Evolutionary conservation across 2,888 invertebrate species (phyloP).

Genomic region (Dryobotodes eremita): DNA sequence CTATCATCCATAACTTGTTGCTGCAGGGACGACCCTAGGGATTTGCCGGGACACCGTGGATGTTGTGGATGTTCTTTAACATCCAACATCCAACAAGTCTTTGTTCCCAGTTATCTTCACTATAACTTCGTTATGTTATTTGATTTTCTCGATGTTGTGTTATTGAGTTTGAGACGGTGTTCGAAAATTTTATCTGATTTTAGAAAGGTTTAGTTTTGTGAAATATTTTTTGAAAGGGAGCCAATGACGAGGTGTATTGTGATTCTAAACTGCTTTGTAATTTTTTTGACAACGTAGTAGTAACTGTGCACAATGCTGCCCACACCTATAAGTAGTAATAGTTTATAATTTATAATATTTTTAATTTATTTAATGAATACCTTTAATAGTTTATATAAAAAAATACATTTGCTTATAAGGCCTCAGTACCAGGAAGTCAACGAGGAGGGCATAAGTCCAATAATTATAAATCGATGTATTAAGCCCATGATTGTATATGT

Average conservation of each 20-base stretch:
- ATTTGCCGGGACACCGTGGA: constrained; percentile 60
- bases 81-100: constrained; percentile 44
- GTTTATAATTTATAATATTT: too few species aligned
- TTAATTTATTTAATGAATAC: too few species aligned
- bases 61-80: constrained; percentile 64
- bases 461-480: not conserved
- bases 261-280: not conserved
- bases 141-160: constrained; percentile 42
- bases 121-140: constrained; percentile 48
- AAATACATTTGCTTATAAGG: not conserved
- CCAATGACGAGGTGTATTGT: not conserved
- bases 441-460: not conserved
- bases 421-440: not conserved
- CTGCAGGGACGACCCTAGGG: constrained; percentile 65
- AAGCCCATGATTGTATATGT: not conserved
- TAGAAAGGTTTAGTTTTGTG: not conserved
- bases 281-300: not conserved
- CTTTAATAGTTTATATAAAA: not conserved
- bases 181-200: constrained; percentile 21
- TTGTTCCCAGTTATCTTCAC: constrained; percentile 43
- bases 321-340: too few species aligned
- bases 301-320: too few species aligned
- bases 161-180: constrained; percentile 21
- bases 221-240: not conserved
- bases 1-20: constrained; percentile 72